Evolutionary conservation across 1,140 invertebrate genomes (phyloP).

Genomic region (Mya arenaria): DNA sequence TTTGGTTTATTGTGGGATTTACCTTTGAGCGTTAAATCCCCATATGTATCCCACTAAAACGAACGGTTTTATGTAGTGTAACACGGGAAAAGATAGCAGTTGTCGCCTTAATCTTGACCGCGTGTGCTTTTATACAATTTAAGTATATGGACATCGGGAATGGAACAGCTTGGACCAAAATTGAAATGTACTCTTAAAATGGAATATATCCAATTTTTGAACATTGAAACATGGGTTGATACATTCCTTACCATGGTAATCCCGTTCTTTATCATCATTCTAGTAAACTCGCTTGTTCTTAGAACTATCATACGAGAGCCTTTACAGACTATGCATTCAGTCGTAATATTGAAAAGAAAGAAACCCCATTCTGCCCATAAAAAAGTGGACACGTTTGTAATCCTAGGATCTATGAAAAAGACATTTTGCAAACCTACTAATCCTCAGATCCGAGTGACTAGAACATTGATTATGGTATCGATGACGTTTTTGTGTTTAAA

Average conservation of each 20-base stretch:
- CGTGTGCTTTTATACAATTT: conserved; percentile 55
- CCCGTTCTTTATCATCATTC: conserved; percentile 82
- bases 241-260: conserved; percentile 82
- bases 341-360: neutral
- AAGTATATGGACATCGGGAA: conserved; percentile 38
- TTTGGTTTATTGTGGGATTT: conserved; percentile 77
- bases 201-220: conserved; percentile 75
- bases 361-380: neutral
- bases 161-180: conserved; percentile 6
- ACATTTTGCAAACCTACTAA: conserved; percentile 54
- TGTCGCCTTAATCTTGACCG: conserved; percentile 35
- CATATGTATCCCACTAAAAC: conserved; percentile 72
- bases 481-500: conserved; percentile 90
- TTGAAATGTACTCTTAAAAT: neutral
- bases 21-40: conserved; percentile 77
- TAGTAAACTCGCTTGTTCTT: conserved; percentile 81
- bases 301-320: neutral
- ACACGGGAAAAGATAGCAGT: conserved; percentile 46
- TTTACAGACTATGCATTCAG: neutral
- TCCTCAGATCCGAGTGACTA: conserved; percentile 88
- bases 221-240: conserved; percentile 83
- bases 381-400: no score
- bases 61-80: conserved; percentile 64
- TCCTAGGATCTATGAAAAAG: neutral
- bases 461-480: conserved; percentile 91